phyloP scores from a whole-genome alignment of 2,113 vertebrate genomes.

The Anoura caudifer region DNA sequence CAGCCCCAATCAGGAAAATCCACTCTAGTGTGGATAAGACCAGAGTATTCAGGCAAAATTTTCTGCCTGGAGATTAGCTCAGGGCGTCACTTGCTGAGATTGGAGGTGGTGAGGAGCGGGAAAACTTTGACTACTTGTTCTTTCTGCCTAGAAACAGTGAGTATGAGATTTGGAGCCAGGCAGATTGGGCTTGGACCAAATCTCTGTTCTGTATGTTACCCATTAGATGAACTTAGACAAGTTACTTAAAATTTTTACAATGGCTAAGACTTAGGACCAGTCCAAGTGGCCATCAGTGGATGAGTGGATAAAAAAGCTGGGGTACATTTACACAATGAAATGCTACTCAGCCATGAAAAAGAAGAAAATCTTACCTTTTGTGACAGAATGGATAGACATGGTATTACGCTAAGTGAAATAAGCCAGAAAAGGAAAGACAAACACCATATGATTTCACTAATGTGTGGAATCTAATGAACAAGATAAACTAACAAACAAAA shows the following conservation, averaged over 20 bases:
- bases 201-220: neutral
- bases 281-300: neutral
- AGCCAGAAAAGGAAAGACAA: neutral
- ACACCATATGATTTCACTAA: neutral
- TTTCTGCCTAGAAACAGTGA: neutral
- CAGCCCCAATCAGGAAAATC: conserved; percentile 66
- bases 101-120: conserved; percentile 1
- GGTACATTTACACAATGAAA: neutral
- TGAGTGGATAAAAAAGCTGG: neutral
- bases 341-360: neutral
- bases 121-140: neutral
- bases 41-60: neutral
- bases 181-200: neutral
- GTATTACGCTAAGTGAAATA: neutral
- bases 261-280: neutral
- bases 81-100: neutral
- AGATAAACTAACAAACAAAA: neutral
- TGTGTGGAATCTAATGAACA: neutral
- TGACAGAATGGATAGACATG: neutral
- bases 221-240: neutral
- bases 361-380: neutral
- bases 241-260: neutral
- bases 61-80: neutral
- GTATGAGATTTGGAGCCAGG: conserved; percentile 48
- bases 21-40: conserved; percentile 23